phyloP scores from a whole-genome alignment of 2,888 invertebrate genomes.

The Heteromurus nitidus region DNA sequence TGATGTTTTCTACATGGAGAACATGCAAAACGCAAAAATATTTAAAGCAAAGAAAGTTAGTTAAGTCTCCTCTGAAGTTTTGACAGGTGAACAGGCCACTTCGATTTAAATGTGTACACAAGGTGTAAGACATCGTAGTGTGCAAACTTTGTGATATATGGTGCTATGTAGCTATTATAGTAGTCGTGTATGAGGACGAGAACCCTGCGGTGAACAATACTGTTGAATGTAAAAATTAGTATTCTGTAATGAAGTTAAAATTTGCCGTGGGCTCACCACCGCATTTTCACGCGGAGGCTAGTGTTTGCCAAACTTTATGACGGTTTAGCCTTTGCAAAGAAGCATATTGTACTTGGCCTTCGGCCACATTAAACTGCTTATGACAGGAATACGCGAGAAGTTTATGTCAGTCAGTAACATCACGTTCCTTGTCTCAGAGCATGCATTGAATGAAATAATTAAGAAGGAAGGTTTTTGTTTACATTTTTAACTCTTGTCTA shows the following conservation, averaged over 20 bases:
- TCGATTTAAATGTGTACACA: no score
- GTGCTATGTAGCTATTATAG: not conserved
- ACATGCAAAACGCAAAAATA: no score
- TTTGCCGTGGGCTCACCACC: no score
- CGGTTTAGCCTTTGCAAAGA: not conserved
- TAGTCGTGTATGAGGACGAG: not conserved
- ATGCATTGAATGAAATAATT: not conserved
- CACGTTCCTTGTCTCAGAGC: not conserved
- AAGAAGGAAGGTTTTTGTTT: not conserved
- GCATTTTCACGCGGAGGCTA: no score
- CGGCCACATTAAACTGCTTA: not conserved
- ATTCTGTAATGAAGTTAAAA: not conserved
- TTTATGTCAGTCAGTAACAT: not conserved
- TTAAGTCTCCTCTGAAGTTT: not conserved
- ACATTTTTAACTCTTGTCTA: not conserved
- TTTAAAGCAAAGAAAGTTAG: constrained; percentile 21
- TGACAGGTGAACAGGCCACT: not conserved
- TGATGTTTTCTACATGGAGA: no score
- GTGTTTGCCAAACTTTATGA: not conserved
- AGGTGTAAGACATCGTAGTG: no score
- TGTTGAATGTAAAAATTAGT: not conserved
- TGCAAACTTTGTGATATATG: no score
- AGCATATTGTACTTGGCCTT: constrained; percentile 14
- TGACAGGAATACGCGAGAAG: not conserved
- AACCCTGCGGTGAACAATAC: not conserved